These are phyloP conservation scores for Camptogramma bilineatum DNA, from an alignment of 2,888 invertebrate genomes.

Conservation along the genomic window DNA sequence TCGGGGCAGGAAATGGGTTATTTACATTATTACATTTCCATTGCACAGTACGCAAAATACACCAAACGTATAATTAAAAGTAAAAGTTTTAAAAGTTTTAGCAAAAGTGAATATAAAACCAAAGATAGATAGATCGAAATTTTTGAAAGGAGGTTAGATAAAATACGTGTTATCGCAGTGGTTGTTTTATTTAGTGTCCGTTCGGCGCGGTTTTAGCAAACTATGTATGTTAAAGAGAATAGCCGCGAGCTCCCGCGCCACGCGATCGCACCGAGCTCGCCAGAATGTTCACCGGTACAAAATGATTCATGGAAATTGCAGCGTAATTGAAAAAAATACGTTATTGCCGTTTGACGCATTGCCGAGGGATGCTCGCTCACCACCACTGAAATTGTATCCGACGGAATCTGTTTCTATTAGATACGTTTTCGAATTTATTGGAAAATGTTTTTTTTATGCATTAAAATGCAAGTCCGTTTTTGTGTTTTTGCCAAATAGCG, in stretches of 20 bases:
- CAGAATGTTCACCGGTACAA: constrained; percentile 68
- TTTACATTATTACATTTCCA: no score
- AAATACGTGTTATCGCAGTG: not conserved
- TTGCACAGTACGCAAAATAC: no score
- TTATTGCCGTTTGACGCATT: constrained; percentile 80
- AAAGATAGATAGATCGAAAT: no score
- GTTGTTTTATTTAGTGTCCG: not conserved
- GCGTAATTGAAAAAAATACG: constrained; percentile 83
- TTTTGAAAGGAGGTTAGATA: not conserved
- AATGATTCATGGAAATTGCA: constrained; percentile 82
- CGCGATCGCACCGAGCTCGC: constrained; percentile 58
- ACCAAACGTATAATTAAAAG: no score
- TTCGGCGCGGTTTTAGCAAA: not conserved
- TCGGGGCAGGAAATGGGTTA: no score
- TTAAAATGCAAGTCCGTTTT: constrained; percentile 3
- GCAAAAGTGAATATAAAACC: no score
- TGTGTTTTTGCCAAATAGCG: constrained; percentile 2
- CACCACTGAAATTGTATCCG: constrained; percentile 55
- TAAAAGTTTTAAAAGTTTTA: no score
- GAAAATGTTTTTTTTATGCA: constrained; percentile 8
- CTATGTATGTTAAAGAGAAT: not conserved
- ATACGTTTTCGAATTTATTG: constrained; percentile 21
- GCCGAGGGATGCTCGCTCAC: constrained; percentile 59
- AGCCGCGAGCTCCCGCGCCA: constrained; percentile 13
- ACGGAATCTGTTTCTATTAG: constrained; percentile 51